Evolutionary conservation across 1,140 invertebrate genomes (phyloP).

Genomic region (Gonioctena quinquepunctata): DNA sequence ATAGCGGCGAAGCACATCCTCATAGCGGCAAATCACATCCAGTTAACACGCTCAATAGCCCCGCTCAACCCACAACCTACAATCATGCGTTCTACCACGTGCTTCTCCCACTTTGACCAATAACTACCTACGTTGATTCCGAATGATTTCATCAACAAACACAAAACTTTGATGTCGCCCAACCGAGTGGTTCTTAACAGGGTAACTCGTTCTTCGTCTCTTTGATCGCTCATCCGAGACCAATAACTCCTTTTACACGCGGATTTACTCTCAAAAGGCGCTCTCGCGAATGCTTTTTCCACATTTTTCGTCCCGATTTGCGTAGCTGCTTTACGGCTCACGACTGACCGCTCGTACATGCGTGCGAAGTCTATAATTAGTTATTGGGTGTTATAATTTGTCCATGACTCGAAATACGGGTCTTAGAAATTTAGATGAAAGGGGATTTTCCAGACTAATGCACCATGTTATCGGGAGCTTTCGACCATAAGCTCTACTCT

Average conservation of each 20-base stretch:
- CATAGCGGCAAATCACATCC: too few relatives aligned
- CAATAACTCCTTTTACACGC: not conserved
- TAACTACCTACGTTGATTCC: not conserved
- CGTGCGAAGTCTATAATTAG: not conserved
- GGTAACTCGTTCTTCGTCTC: not conserved
- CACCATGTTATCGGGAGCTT: not conserved
- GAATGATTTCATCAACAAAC: not conserved
- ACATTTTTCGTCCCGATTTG: not conserved
- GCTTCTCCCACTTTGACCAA: not conserved
- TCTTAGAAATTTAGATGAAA: not conserved
- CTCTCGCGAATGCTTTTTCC: not conserved
- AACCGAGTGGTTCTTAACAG: not conserved
- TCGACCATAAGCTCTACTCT: not conserved
- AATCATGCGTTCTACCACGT: not conserved
- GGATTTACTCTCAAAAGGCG: not conserved
- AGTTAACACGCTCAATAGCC: not conserved
- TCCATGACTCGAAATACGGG: not conserved
- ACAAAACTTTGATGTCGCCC: not conserved
- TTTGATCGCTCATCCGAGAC: not conserved
- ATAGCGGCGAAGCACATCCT: too few relatives aligned
- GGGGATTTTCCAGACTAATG: not conserved
- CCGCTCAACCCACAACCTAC: not conserved
- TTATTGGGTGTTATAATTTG: not conserved
- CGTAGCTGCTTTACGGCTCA: too few relatives aligned
- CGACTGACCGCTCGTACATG: not conserved